Evolutionary conservation across 2,888 invertebrate species (phyloP).

Genomic region (Ophion obscuratus): DNA sequence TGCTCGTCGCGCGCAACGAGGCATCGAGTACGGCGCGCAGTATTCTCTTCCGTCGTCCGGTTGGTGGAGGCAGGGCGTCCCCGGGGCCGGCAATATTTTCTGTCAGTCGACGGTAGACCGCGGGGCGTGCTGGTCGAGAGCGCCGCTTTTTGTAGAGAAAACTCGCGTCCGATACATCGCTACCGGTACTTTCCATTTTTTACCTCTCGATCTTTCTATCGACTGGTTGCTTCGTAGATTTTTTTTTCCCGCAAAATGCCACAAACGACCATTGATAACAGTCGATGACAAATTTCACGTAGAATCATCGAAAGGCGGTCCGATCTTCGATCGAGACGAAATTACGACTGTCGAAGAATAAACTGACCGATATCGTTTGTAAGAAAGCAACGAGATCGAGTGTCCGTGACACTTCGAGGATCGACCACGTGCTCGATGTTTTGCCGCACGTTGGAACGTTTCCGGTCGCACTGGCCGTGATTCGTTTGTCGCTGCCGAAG

Average conservation of each 20-base stretch:
- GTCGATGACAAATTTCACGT: background rate
- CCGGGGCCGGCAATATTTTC: slow-evolving; percentile 76
- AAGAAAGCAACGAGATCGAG: background rate
- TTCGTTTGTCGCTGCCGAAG: background rate
- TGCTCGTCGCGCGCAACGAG: slow-evolving; percentile 17
- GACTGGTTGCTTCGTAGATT: slow-evolving; percentile 39
- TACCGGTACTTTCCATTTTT: slow-evolving; percentile 1
- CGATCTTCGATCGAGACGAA: background rate
- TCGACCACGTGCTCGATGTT: background rate
- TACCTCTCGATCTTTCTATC: slow-evolving; percentile 34
- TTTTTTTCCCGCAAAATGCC: slow-evolving; percentile 36
- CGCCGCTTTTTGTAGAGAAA: slow-evolving; percentile 20
- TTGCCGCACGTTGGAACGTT: background rate
- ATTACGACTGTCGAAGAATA: background rate
- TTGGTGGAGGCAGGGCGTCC: slow-evolving; percentile 65
- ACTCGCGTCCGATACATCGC: slow-evolving; percentile 42
- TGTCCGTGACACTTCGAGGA: background rate
- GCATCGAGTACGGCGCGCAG: slow-evolving; percentile 68
- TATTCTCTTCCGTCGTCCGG: slow-evolving; percentile 67
- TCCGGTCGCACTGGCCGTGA: background rate
- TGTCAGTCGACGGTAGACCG: slow-evolving; percentile 82
- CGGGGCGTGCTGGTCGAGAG: slow-evolving; percentile 78
- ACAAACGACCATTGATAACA: background rate
- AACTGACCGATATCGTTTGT: background rate
- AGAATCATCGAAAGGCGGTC: background rate